Evolutionary conservation across 2,797 vertebrate species (phyloP), one percentile per base, ranked within the genome.

Genomic region (Chiroxiphia lanceolata): DNA sequence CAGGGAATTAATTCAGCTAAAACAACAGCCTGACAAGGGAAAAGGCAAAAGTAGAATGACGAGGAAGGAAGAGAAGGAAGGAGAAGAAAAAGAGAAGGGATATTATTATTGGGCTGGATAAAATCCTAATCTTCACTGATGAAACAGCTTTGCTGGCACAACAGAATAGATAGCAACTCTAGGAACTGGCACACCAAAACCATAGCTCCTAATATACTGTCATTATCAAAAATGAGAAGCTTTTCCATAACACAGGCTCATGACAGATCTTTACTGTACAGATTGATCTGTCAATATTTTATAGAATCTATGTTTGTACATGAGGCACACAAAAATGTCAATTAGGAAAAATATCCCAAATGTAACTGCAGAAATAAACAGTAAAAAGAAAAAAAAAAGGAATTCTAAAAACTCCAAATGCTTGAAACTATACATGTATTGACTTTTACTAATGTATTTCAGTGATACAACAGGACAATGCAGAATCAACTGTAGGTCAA

Each of bases 401-500:
- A 69, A 72, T 23, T 51, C 69, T 10, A 83, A 68, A 76, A 69
- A 5, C 27, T 69, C 61, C 47, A 71, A 83, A 71, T 15, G 6
- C n/a, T 74, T 57, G 57, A 85, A 83, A 69, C 33, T 50, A 48
- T 42, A 42, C 23, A 76, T 21, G 22, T 27, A 56, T 15, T n/a
- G 38, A 48, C 23, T 75, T 61, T 68, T 21, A 83, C 33, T 72
- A 84, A 38, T 18, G 31, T 63, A 16, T 50, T 53, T 64, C 51
- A 74, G 50, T 23, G 54, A 78, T 54, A 63, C 34, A 92, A 74
- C 13, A 60, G 51, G 31, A 48, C 40, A 85, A 89, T 27, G 38
- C n/a, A 75, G 54, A 93, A 95, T 80, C 83, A 90, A 79, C 64
- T 61, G 15, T 22, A 94, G 80, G 84, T 94, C 95, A 92, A 50